Evolutionary conservation across 2,113 vertebrate genomes (phyloP), one percentile per base, ranked within the genome.

Genomic region (Saguinus imperator): DNA sequence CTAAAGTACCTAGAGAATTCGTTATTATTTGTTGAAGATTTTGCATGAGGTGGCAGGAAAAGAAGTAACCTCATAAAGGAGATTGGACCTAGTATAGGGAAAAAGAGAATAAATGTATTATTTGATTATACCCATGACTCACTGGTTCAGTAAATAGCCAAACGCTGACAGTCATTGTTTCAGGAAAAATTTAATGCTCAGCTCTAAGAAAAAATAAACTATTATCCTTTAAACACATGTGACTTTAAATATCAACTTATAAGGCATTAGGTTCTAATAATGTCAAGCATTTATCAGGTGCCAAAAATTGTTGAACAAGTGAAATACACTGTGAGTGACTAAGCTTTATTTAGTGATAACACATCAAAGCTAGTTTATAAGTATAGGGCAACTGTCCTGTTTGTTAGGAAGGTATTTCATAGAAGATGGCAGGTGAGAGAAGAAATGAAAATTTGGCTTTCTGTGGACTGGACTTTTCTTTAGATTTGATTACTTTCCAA

Each of bases 21-120:
- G 89, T 75, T 90, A 43, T 79, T 87, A 25, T 87, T 86, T 84
- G 55, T 55, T 80, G 66, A n/a, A 92, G 55, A 92, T 87, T 86
- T 83, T 95, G 68, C 81, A 61, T 70, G 25, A 20, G 14, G 82
- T 83, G 81, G 29, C 40, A 88, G 52, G 88, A 89, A 81, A 84
- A 87, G 79, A 92, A 80, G 66, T 37, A 68, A 45, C 45, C 43
- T 66, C 32, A 5, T 79, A 64, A 92, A 83, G 57, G 64, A 92
- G 52, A 61, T 40, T 23, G 50, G 48, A 73, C 25, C 32, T 40
- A 52, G 29, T 43, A 9, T 25, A 21, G 77, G 75, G 61, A 16
- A 40, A 89, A 90, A 66, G 52, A 94, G n/a, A 93, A 64, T 68
- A 72, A 84, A 58, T 40, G 77, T 52, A 61, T 37, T 73, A 23